Conservation (phyloP, 2,113 vertebrate genomes). For the Labeo rohita region DNA sequence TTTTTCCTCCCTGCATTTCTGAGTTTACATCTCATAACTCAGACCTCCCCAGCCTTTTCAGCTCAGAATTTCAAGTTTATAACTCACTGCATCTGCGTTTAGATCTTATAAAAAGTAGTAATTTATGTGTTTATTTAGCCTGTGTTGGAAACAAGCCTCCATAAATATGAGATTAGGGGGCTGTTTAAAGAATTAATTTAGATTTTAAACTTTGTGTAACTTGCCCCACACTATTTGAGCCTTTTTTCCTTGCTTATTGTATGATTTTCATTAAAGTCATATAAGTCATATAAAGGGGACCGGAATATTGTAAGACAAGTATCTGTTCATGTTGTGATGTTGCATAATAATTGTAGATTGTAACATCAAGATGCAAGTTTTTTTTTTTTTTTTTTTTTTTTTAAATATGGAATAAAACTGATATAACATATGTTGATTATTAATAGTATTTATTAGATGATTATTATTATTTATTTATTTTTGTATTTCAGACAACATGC, state of each 20-base stretch:
- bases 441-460: too few relatives aligned
- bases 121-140: too few relatives aligned
- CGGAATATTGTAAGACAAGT: background rate
- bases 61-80: too few relatives aligned
- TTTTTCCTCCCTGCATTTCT: too few relatives aligned
- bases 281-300: background rate
- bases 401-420: too few relatives aligned
- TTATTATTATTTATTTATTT: background rate
- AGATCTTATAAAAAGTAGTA: too few relatives aligned
- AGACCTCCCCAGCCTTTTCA: too few relatives aligned
- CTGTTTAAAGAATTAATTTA: background rate
- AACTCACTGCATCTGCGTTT: too few relatives aligned
- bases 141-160: too few relatives aligned
- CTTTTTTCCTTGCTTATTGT: background rate
- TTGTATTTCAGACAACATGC: background rate
- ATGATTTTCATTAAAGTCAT: background rate
- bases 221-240: background rate
- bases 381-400: too few relatives aligned
- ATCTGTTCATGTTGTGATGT: background rate
- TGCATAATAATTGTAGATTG: background rate
- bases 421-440: background rate
- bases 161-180: background rate
- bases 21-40: too few relatives aligned
- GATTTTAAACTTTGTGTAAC: background rate
- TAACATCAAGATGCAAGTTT: background rate